Percentiles rank a stretch among this genome's conserved stretches.
phyloP scores from a whole-genome alignment of 2,797 vertebrate species.

The Rhodeus uyekii region DNA sequence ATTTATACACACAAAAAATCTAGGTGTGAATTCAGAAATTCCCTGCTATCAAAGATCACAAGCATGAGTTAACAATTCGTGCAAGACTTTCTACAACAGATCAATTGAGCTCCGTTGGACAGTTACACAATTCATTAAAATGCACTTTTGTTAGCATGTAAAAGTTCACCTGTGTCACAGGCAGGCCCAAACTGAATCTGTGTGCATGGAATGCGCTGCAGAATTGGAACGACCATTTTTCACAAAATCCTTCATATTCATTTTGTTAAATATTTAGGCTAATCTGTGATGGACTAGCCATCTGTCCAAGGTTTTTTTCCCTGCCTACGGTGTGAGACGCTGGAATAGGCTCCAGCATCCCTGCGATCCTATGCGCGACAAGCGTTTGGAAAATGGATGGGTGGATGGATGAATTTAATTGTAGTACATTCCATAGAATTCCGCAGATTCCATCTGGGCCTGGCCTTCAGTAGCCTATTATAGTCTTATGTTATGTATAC shows the following conservation, averaged over 20 bases:
- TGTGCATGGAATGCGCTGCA: background rate
- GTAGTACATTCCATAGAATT: background rate
- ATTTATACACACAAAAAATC: slow-evolving; percentile 62
- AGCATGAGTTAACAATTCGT: background rate
- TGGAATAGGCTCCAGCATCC: background rate
- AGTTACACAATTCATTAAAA: slow-evolving; percentile 54
- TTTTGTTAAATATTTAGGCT: background rate
- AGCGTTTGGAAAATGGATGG: background rate
- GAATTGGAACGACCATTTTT: background rate
- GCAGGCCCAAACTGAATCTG: slow-evolving; percentile 1
- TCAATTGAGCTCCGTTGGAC: slow-evolving; percentile 2
- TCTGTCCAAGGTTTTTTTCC: background rate
- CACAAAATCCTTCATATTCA: background rate
- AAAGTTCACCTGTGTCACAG: slow-evolving; percentile 2
- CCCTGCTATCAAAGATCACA: slow-evolving; percentile 37
- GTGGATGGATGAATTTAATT: background rate
- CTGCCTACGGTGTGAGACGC: background rate
- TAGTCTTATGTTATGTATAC: background rate
- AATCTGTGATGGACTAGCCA: background rate
- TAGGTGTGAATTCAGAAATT: slow-evolving; percentile 11
- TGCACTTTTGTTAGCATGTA: slow-evolving; percentile 59
- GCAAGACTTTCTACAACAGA: background rate
- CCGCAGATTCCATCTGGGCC: background rate
- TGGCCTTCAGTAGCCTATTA: background rate
- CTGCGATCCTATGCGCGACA: background rate